A percentile compares a stretch with the other conserved stretches of the same genome.
These are phyloP conservation scores for Aegithalos caudatus DNA, from an alignment of 2,113 vertebrate genomes.

Conservation along the genomic window DNA sequence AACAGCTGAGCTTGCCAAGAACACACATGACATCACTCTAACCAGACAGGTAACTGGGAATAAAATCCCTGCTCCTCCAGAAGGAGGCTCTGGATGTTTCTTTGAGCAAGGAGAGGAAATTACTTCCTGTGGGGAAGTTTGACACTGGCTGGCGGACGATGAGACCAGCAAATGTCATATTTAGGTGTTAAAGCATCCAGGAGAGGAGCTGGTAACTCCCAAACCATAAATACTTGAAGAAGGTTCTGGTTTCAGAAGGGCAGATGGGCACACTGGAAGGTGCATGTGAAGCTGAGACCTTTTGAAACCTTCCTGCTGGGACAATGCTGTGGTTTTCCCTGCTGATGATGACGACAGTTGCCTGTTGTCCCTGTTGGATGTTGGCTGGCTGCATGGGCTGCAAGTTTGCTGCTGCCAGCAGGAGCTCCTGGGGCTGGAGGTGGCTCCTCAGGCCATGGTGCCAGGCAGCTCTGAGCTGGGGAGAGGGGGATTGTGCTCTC, in stretches of 20 bases:
- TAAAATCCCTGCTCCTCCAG: background rate
- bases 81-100: background rate
- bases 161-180: background rate
- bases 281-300: background rate
- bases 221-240: background rate
- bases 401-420: background rate
- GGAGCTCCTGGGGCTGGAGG: background rate
- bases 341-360: background rate
- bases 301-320: background rate
- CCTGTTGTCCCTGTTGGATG: accelerated
- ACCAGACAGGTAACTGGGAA: background rate
- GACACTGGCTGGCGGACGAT: background rate
- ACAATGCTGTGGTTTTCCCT: background rate
- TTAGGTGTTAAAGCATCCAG: background rate
- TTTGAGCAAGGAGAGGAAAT: background rate
- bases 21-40: background rate
- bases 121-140: background rate
- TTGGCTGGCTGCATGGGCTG: accelerated
- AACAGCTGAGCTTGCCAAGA: background rate
- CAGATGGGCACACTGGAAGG: background rate
- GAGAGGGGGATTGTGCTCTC: background rate
- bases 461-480: background rate
- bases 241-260: background rate
- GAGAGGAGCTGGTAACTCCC: background rate
- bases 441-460: background rate